Conservation (phyloP, 2,113 vertebrate genomes). For the Catharus minimus region DNA sequence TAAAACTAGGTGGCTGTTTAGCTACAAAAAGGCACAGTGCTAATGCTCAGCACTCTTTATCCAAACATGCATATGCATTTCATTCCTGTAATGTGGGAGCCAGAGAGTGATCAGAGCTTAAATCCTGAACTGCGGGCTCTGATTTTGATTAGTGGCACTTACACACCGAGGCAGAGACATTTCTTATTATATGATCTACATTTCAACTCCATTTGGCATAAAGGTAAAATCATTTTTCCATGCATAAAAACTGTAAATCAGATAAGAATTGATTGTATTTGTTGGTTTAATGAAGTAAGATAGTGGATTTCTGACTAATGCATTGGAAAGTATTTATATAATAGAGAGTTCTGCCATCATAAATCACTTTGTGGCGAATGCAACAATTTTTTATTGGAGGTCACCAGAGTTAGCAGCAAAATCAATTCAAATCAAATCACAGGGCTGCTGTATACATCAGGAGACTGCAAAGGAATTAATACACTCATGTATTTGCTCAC, state of each 20-base stretch:
- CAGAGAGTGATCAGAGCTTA: not conserved
- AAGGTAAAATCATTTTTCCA: slow-evolving; percentile 17
- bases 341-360: slow-evolving; percentile 27
- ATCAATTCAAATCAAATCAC: slow-evolving; percentile 62
- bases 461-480: slow-evolving; percentile 29
- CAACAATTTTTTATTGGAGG: slow-evolving; percentile 50
- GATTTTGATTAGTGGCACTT: slow-evolving; percentile 26
- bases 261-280: slow-evolving; percentile 63
- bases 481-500: not conserved
- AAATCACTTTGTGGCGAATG: slow-evolving; percentile 42
- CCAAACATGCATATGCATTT: not conserved
- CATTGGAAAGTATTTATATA: slow-evolving; percentile 50
- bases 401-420: slow-evolving; percentile 46
- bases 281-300: slow-evolving; percentile 66
- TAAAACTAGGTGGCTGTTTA: not conserved
- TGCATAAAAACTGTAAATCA: slow-evolving; percentile 10
- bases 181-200: not conserved
- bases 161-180: not conserved
- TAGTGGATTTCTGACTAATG: slow-evolving; percentile 54
- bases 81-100: not conserved
- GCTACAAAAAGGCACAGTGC: not conserved
- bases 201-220: slow-evolving; percentile 37
- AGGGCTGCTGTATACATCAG: slow-evolving; percentile 2
- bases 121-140: not conserved
- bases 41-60: not conserved